Evolutionary conservation across 2,797 vertebrate genomes (phyloP).

Genomic region (Aeoliscus strigatus): DNA sequence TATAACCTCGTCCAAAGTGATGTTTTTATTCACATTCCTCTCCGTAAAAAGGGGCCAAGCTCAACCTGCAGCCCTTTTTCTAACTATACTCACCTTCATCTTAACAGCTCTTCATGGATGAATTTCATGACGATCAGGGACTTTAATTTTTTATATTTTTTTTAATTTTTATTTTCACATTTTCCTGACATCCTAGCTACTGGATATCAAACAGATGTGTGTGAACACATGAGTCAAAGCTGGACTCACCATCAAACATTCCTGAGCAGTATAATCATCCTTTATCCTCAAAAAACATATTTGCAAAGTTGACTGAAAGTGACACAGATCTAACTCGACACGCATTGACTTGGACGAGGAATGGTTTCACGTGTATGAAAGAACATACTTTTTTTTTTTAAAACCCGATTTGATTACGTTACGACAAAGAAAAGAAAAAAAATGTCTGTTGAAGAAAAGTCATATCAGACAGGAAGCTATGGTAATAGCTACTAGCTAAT

Average conservation of each 20-base stretch:
- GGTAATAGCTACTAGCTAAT: neutral
- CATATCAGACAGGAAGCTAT: slow-evolving; percentile 2
- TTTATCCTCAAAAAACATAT: neutral
- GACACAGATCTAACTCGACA: neutral
- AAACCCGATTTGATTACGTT: neutral
- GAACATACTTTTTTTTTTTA: too few relatives aligned
- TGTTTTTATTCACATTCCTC: slow-evolving; percentile 55
- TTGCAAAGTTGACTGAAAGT: neutral
- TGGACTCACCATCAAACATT: slow-evolving; percentile 36
- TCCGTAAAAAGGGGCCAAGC: slow-evolving; percentile 32
- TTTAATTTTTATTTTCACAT: too few relatives aligned
- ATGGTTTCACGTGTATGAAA: neutral
- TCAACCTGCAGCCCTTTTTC: slow-evolving; percentile 13
- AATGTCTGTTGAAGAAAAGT: neutral
- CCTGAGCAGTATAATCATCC: slow-evolving; percentile 33
- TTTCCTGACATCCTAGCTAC: slow-evolving; percentile 41
- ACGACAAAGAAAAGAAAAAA: neutral
- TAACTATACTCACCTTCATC: too few relatives aligned
- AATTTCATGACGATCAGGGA: slow-evolving; percentile 7
- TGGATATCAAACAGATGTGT: slow-evolving; percentile 64
- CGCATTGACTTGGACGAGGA: too few relatives aligned
- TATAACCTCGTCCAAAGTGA: slow-evolving; percentile 19
- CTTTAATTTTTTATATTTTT: too few relatives aligned
- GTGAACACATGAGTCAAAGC: slow-evolving; percentile 14
- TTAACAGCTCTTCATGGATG: slow-evolving; percentile 3